Evolutionary conservation across 2,888 invertebrate species (phyloP).

Genomic region (Hirtodrosophila duncani): DNA sequence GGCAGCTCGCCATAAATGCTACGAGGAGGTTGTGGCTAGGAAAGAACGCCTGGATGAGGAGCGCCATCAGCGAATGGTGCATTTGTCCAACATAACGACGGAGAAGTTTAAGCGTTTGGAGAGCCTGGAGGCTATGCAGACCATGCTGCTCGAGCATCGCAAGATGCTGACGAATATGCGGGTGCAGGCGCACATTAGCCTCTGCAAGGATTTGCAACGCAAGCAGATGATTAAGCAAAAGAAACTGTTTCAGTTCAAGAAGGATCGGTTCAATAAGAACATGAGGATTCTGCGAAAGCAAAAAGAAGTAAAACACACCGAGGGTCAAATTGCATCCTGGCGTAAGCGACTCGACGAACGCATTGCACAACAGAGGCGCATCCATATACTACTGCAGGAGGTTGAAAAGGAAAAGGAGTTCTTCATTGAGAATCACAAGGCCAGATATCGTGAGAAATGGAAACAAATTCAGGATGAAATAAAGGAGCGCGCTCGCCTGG

Average conservation of each 20-base stretch:
- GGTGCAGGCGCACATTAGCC: conserved; percentile 56
- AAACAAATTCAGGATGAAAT: conserved; percentile 53
- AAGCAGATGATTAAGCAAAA: conserved; percentile 75
- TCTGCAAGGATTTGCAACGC: conserved; percentile 65
- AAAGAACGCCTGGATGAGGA: conserved; percentile 55
- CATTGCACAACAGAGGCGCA: conserved; percentile 59
- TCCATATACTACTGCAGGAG: conserved; percentile 40
- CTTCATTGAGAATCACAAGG: conserved; percentile 63
- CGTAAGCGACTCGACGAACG: conserved; percentile 68
- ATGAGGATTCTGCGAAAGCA: conserved; percentile 44
- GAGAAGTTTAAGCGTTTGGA: conserved; percentile 59
- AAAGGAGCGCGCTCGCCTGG: conserved; percentile 22
- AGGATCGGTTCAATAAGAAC: conserved; percentile 67
- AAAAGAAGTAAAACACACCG: conserved; percentile 37
- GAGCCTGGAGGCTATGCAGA: conserved; percentile 42
- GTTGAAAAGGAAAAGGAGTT: conserved; percentile 37
- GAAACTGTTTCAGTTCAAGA: conserved; percentile 72
- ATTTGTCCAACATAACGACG: conserved; percentile 44
- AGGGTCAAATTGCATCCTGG: conserved; percentile 69
- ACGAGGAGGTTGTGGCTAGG: conserved; percentile 54
- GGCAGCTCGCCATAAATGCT: conserved; percentile 47
- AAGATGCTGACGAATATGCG: conserved; percentile 62
- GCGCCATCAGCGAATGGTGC: conserved; percentile 45
- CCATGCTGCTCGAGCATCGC: conserved; percentile 53
- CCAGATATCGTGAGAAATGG: conserved; percentile 57